Percentiles rank a stretch among this genome's conserved stretches.
These are phyloP conservation scores for Hymenochirus boettgeri DNA, from an alignment of 2,113 vertebrate species.

Conservation along the genomic window DNA sequence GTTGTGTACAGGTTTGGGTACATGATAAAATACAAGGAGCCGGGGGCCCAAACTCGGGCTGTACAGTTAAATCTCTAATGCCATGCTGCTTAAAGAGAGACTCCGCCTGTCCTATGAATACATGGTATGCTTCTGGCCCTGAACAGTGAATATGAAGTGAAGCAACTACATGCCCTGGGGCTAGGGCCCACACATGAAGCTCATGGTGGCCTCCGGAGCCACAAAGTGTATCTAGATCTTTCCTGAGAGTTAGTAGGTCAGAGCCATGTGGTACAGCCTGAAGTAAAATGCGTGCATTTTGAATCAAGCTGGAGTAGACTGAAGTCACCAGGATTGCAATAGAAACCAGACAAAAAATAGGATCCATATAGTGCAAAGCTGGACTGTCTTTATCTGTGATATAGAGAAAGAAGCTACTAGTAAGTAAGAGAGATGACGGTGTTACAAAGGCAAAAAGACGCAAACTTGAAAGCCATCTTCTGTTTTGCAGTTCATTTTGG, in stretches of 20 bases:
- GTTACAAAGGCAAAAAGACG: conserved; percentile 46
- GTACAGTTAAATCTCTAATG: conserved; percentile 61
- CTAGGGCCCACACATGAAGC: conserved; percentile 68
- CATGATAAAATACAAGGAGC: conserved; percentile 58
- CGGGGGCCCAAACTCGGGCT: conserved; percentile 58
- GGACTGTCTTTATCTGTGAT: conserved; percentile 41
- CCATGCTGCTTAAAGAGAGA: conserved; percentile 55
- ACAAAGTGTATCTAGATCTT: conserved; percentile 49
- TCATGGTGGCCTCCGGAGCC: conserved; percentile 64
- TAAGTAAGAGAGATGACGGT: conserved; percentile 52
- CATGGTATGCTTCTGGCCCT: background rate
- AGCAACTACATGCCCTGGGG: conserved; percentile 51
- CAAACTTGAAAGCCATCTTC: conserved; percentile 12
- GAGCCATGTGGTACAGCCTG: conserved; percentile 57
- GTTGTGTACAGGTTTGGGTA: conserved; percentile 49
- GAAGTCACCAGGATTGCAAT: conserved; percentile 49
- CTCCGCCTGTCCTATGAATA: conserved; percentile 52
- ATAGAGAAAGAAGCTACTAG: conserved; percentile 53
- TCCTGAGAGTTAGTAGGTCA: conserved; percentile 46
- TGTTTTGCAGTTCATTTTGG: background rate
- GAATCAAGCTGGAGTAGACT: conserved; percentile 50
- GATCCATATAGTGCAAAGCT: conserved; percentile 59
- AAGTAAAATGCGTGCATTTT: conserved; percentile 58
- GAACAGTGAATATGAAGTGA: conserved; percentile 64
- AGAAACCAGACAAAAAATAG: conserved; percentile 54